Base-by-base conservation (phyloP, 1,140 invertebrate species). In the Zaprionus vittiger region DNA sequence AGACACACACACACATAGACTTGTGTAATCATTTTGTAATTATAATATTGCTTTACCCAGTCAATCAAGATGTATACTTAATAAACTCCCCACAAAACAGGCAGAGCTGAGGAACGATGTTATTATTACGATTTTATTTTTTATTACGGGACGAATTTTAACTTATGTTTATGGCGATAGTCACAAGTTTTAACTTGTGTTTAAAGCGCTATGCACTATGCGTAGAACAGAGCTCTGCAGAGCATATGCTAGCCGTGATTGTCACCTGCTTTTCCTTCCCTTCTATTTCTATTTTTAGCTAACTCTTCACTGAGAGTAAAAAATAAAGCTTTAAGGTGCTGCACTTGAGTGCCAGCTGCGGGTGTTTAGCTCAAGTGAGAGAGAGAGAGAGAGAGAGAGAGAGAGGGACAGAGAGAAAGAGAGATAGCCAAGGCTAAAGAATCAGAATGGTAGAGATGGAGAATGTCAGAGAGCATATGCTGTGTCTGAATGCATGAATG, bases 331-430 rank as follows among this genome's bases (percentile, higher is more conserved):
- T 64, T 37, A 37, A 22, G 5, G 6, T 52, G 62, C 62, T 81
- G 79, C 79, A 72, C 79, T 81, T 76, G 47, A 81, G 74, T 24
- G 66, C 5, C 31, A 31, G 37, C 54, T 72, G 14, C 57, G 37
- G 31, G n/a, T 31, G 62, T 49, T 66, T 57, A 65, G n/a, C 22
- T 38, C 20, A 34, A 56, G 57, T n/a, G 6, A 44, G 20, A 61
- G 17, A 14, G 15, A 31, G 22, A 31, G 38, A 41, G 22, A 41
- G 34, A 5, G 34, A n/a, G n/a, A n/a, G n/a, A n/a, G n/a, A 14
- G 5, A 26, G 26, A 26, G 24, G 24, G 0, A 4, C 5, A 31
- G 26, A 9, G 54, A 26, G 5, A n/a, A 2, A 41, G 38, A 2
- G 38, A 41, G 15, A 6, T 6, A 55, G 26, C 37, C 44, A 12